Conservation (phyloP, 2,797 vertebrate species). For the Galagoides demidoff region DNA sequence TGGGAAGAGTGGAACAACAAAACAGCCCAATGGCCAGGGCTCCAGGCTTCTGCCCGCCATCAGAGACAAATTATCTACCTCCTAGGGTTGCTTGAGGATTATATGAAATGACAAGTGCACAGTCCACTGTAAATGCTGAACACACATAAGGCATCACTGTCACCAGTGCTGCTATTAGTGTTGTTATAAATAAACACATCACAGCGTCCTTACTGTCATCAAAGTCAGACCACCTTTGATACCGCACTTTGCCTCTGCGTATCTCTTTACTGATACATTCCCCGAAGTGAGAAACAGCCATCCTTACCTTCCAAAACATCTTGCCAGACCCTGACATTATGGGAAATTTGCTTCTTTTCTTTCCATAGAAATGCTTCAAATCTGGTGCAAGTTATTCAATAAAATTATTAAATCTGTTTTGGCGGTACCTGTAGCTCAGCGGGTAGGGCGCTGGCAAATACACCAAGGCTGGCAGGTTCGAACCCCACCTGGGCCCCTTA, state of each 20-base stretch:
- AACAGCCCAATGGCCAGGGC: neutral
- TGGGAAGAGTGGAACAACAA: neutral
- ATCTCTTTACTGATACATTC: neutral
- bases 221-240: neutral
- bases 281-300: neutral
- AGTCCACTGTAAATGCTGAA: neutral
- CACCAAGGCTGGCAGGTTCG: no score
- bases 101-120: neutral
- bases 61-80: neutral
- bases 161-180: no score
- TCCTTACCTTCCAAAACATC: neutral
- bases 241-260: neutral
- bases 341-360: neutral
- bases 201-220: neutral
- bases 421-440: no score
- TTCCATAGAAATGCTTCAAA: neutral
- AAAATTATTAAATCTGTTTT: neutral
- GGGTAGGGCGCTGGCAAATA: no score
- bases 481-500: no score
- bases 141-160: neutral
- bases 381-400: neutral
- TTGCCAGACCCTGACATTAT: neutral
- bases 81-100: neutral
- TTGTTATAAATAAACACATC: neutral
- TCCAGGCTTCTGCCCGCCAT: neutral